Evolutionary conservation across 1,140 invertebrate species (phyloP), one percentile per base, ranked within the genome.

Genomic region (Diuraphis noxia): DNA sequence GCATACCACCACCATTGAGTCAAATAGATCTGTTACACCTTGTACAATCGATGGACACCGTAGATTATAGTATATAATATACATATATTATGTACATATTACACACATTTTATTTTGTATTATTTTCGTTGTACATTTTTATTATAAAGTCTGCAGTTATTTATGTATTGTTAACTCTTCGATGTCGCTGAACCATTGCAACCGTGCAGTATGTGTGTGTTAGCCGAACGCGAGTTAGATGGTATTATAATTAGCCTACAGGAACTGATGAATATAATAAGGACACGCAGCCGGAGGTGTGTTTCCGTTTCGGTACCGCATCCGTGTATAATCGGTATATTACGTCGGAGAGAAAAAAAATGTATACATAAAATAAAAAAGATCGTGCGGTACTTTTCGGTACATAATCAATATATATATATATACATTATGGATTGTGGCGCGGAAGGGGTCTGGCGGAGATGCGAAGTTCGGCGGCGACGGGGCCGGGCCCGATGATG

Each of bases 211-310:
- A 36, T 63, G 40, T 77, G 38, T 77, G 30, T 41, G 40, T 77
- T 3, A 19, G 40, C 46, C 6, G 89, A 17, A 46, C 38, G 77
- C 89, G 89, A 19, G 77, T 77, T 91, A 91, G 89, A 91, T 91
- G 89, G 43, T 91, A 91, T 91, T 91, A 91, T 91, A 91, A 91
- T 91, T 91, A 91, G 89, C 89, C 46, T 72, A 72, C 56, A 81
- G 89, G 89, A 91, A 91, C 89, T 46, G 89, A 82, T 91, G 77
- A 91, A 91, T 72, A 72, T 72, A 72, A 72, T 91, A 91, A 91
- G 89, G 89, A 91, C 89, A 91, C 89, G 89, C 89, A 81, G 77
- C 34, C 89, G 89, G 89, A 91, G 89, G 89, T 91, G 89, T 82
- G 89, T 91, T 91, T 91, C 89, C 89, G 89, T 91, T 91, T 91